Evolutionary conservation across 2,888 invertebrate genomes (phyloP).

Genomic region (Noctua fimbriata): DNA sequence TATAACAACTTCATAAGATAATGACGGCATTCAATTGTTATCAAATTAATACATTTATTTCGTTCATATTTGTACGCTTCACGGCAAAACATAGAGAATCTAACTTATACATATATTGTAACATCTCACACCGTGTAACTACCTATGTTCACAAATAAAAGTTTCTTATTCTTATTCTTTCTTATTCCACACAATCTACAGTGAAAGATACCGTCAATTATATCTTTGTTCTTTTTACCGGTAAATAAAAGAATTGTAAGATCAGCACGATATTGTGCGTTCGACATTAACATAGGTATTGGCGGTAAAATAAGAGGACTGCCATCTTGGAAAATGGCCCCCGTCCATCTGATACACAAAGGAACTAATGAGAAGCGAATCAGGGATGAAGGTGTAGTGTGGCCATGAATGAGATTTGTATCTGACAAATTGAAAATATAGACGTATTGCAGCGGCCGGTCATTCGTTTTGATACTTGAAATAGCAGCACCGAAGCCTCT

Average conservation of each 20-base stretch:
- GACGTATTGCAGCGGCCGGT: not conserved
- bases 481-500: not conserved
- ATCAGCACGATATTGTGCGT: slow-evolving; percentile 58
- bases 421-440: not conserved
- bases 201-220: slow-evolving; percentile 57
- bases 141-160: no score
- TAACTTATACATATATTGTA: no score
- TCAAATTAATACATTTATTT: no score
- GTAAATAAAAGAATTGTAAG: slow-evolving; percentile 62
- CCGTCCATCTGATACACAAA: slow-evolving; percentile 67
- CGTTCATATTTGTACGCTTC: no score
- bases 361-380: slow-evolving; percentile 71
- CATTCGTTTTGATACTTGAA: not conserved
- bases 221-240: slow-evolving; percentile 58
- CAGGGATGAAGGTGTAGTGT: slow-evolving; percentile 49
- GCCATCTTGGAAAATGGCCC: slow-evolving; percentile 71
- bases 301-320: slow-evolving; percentile 59
- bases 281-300: slow-evolving; percentile 66
- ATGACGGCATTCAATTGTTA: no score
- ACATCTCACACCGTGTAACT: no score
- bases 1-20: no score
- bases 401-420: slow-evolving; percentile 29
- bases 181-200: slow-evolving; percentile 9
- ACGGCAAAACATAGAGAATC: no score
- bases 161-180: no score